These are phyloP conservation scores for Chloroclystis v-ata DNA, from an alignment of 2,888 invertebrate species.

Conservation along the genomic window DNA sequence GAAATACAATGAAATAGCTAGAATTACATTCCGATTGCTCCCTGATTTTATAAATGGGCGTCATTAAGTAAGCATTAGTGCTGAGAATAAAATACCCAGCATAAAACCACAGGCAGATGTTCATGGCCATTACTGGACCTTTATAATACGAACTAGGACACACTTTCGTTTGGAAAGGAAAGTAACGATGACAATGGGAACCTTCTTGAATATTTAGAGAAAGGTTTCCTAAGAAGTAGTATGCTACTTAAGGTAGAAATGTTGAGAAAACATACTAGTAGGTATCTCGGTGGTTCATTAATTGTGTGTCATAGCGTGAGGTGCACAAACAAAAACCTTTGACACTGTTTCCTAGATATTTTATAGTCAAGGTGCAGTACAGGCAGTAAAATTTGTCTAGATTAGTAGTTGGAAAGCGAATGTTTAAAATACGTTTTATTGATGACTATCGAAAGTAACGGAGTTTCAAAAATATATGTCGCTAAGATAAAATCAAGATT, in stretches of 20 bases:
- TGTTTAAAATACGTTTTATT: background rate
- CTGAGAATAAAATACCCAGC: slow-evolving; percentile 13
- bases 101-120: slow-evolving; percentile 47
- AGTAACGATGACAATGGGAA: slow-evolving; percentile 52
- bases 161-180: slow-evolving; percentile 68
- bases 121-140: slow-evolving; percentile 42
- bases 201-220: slow-evolving; percentile 44
- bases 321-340: slow-evolving; percentile 27
- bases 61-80: slow-evolving; percentile 25
- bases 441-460: slow-evolving; percentile 27
- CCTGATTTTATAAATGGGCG: slow-evolving; percentile 24
- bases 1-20: slow-evolving; percentile 10
- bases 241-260: slow-evolving; percentile 27
- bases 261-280: slow-evolving; percentile 29
- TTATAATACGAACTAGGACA: slow-evolving; percentile 57
- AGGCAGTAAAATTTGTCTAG: slow-evolving; percentile 17
- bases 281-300: slow-evolving; percentile 24
- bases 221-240: slow-evolving; percentile 33
- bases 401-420: background rate
- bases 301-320: slow-evolving; percentile 25
- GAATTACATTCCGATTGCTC: slow-evolving; percentile 10
- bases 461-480: slow-evolving; percentile 27
- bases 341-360: slow-evolving; percentile 29
- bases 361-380: slow-evolving; percentile 15
- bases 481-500: slow-evolving; percentile 24